These are phyloP conservation scores for Drosophila quinaria DNA, from an alignment of 2,888 invertebrate species.

Conservation along the genomic window DNA sequence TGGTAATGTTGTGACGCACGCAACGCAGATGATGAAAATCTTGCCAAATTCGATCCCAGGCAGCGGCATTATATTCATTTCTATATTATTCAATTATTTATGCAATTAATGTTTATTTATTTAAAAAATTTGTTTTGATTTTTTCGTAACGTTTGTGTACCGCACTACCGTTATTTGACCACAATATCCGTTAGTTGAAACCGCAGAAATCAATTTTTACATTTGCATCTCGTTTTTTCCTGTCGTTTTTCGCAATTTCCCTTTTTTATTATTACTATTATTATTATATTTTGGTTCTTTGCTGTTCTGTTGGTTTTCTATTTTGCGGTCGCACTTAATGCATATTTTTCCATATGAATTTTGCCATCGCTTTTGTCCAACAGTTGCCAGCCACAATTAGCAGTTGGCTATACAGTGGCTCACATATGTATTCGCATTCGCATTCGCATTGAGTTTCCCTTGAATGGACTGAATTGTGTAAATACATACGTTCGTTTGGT, in stretches of 20 bases:
- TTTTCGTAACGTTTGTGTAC: constrained; percentile 5
- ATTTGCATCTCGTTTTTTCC: constrained; percentile 56
- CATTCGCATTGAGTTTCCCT: constrained; percentile 23
- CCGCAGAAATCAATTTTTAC: constrained; percentile 78
- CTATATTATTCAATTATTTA: constrained; percentile 37
- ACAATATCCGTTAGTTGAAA: constrained; percentile 59
- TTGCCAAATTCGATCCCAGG: constrained; percentile 45
- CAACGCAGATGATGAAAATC: constrained; percentile 46
- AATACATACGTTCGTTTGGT: constrained; percentile 49
- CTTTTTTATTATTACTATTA: constrained; percentile 33
- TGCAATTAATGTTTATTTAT: constrained; percentile 17
- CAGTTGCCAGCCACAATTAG: constrained; percentile 69
- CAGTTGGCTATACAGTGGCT: constrained; percentile 59
- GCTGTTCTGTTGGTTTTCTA: constrained; percentile 51
- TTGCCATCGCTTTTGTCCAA: constrained; percentile 39
- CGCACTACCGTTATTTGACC: constrained; percentile 27
- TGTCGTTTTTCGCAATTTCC: constrained; percentile 62
- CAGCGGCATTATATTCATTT: constrained; percentile 47
- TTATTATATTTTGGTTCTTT: constrained; percentile 28
- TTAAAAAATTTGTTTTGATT: not conserved
- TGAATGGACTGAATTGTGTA: constrained; percentile 40
- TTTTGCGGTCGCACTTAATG: constrained; percentile 76
- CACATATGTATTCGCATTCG: constrained; percentile 46
- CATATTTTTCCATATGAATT: constrained; percentile 71
- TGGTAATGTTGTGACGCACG: constrained; percentile 63